Evolutionary conservation across 2,888 invertebrate genomes (phyloP), one percentile per base, ranked within the genome.

Genomic region (Drosophila kanekoi): DNA sequence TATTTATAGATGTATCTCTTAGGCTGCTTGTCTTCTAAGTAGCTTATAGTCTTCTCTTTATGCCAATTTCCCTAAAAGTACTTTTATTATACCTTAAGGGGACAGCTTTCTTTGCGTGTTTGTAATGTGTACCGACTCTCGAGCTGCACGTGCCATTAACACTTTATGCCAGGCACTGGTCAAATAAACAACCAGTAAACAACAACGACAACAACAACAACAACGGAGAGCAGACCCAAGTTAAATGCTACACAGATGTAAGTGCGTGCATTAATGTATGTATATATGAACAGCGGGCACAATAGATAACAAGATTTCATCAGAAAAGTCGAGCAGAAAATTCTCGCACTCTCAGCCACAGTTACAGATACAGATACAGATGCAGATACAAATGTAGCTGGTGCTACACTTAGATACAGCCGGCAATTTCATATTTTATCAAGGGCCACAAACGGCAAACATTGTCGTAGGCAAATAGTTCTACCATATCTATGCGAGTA

Each of bases 141-240:
- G 49, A 53, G 81, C 65, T 84, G 79, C 89, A 89, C 89, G 89
- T 89, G 89, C 90, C 87, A 90, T 88, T 90, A 90, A 89, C 89
- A 89, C 89, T 87, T 88, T 77, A 68, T 72, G 63, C 58, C 67
- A 58, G 57, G 57, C 65, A 65, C 43, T 56, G 56, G 57, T 45
- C 59, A 76, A 69, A 67, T 43, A 72, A 62, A 69, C 45, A 54
- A 45, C 53, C 43, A 54, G 20, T 35, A 41, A 20, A 28, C 28
- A 57, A 67, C 20, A 54, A 67, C 16, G 51, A 67, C 54, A 51
- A 45, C 20, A 54, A 67, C 16, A 54, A 67, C 54, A 51, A 45
- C 38, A 56, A 48, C 43, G 54, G 38, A 43, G 13, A 40, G 16
- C 43, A 40, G 32, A 37, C 14, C 13, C 9, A 49, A 54, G 40